Conservation (phyloP, 2,113 vertebrate species). For the Spermophilus dauricus region DNA sequence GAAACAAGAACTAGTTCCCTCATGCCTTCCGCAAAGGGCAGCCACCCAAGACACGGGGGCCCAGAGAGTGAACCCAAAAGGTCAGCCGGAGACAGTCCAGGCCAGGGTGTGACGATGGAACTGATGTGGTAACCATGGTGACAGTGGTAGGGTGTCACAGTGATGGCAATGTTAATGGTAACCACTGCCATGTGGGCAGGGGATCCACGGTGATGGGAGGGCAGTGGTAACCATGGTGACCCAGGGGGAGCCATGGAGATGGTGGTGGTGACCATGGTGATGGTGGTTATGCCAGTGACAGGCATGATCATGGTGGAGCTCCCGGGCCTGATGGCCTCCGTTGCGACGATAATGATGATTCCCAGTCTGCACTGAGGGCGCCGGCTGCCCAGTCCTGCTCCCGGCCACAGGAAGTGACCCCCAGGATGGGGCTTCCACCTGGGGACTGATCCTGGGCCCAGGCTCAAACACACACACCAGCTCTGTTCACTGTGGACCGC, state of each 20-base stretch:
- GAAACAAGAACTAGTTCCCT: not conserved
- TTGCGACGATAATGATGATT: accelerated
- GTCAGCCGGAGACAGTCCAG: not conserved
- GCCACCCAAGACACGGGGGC: not conserved
- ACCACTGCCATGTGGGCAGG: not conserved
- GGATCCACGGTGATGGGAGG: not conserved
- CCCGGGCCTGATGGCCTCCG: not conserved
- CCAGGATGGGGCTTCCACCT: not conserved
- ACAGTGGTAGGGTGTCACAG: not conserved
- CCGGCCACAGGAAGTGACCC: accelerated
- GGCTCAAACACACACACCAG: not conserved
- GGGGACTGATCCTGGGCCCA: not conserved
- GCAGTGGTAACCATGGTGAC: not conserved
- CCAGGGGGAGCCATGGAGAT: not conserved
- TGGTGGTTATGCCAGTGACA: not conserved
- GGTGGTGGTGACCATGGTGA: not conserved
- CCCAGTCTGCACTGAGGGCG: accelerated
- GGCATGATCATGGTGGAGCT: not conserved
- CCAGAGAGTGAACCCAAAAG: too few relatives aligned
- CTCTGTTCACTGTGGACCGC: not conserved
- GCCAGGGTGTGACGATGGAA: not conserved
- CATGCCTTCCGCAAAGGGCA: not conserved
- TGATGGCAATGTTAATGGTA: not conserved
- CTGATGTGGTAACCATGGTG: not conserved
- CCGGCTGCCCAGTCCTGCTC: accelerated